These are phyloP conservation scores for Stenichneumon culpator DNA, from an alignment of 2,888 invertebrate genomes.

Conservation along the genomic window DNA sequence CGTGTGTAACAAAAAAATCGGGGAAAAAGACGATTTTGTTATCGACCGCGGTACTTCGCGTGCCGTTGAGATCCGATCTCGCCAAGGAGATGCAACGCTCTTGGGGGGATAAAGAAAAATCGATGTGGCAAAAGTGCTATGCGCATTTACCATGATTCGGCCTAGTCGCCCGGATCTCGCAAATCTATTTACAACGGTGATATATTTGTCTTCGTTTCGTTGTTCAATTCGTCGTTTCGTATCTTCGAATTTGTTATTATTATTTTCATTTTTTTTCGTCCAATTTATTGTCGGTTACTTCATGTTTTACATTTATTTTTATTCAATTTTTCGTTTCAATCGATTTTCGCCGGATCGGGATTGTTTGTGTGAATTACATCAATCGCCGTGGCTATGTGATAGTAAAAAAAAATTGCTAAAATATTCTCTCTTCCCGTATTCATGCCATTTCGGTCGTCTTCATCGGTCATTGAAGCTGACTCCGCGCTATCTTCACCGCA, in stretches of 20 bases:
- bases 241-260: not conserved
- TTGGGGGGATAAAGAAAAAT: not conserved
- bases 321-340: not conserved
- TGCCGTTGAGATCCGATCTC: not conserved
- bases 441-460: conserved; percentile 37
- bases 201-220: conserved; percentile 1
- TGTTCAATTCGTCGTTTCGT: conserved; percentile 6
- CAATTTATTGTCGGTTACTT: not conserved
- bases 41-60: not conserved
- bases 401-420: not conserved
- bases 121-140: not conserved
- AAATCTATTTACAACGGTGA: not conserved
- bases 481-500: not conserved
- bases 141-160: not conserved
- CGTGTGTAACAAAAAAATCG: not conserved
- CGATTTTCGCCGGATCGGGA: not conserved
- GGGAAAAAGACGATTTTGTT: not conserved
- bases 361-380: not conserved
- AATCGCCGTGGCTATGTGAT: not conserved
- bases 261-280: not conserved
- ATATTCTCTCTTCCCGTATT: not conserved
- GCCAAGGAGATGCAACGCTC: not conserved
- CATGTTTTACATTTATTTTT: not conserved
- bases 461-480: conserved; percentile 3
- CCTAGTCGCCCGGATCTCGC: not conserved